Evolutionary conservation across 2,888 invertebrate genomes (phyloP).

Genomic region (Bhutanitis thaidina): DNA sequence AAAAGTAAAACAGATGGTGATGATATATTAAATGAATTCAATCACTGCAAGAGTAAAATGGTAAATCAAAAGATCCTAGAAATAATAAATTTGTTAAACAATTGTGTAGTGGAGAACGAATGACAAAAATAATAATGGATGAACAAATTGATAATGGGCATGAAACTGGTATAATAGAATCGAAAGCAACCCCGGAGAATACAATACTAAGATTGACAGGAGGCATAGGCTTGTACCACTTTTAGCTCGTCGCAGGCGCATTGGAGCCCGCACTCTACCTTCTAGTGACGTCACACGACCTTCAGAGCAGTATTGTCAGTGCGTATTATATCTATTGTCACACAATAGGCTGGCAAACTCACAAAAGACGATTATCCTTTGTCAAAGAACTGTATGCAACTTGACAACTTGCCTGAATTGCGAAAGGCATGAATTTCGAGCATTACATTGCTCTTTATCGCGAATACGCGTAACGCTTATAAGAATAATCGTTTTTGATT

Average conservation of each 20-base stretch:
- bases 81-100: conserved; percentile 57
- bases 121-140: conserved; percentile 42
- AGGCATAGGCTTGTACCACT: conserved; percentile 88
- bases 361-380: conserved; percentile 30
- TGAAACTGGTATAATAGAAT: conserved; percentile 31
- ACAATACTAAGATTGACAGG: conserved; percentile 74
- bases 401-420: conserved; percentile 18
- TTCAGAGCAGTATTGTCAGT: conserved; percentile 66
- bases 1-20: conserved; percentile 22
- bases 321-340: conserved; percentile 35
- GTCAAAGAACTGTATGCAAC: conserved; percentile 21
- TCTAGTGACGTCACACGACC: conserved; percentile 72
- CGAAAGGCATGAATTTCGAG: conserved; percentile 16
- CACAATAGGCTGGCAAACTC: conserved; percentile 22
- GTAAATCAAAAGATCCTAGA: conserved; percentile 41
- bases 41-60: conserved; percentile 22
- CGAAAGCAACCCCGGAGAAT: conserved; percentile 61
- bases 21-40: conserved; percentile 2
- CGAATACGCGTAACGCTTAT: conserved; percentile 26
- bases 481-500: conserved; percentile 40
- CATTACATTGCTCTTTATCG: conserved; percentile 3
- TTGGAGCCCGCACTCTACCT: conserved; percentile 67
- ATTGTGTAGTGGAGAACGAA: conserved; percentile 53
- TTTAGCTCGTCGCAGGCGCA: conserved; percentile 82
- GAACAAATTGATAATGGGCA: conserved; percentile 36